phyloP scores from a whole-genome alignment of 2,888 invertebrate species.

The Pseudolycoriella hygida region DNA sequence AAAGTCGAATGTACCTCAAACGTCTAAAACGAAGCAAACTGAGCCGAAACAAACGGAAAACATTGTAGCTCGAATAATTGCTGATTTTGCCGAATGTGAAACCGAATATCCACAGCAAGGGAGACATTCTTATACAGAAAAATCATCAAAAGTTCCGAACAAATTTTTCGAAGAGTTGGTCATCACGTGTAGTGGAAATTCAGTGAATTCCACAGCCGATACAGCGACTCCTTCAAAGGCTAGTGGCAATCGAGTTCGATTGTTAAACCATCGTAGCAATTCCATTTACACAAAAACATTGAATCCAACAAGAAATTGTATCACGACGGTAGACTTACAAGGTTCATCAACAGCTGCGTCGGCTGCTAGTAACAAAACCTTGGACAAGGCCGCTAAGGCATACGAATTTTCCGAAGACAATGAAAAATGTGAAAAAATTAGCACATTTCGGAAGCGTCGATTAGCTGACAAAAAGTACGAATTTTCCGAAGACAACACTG shows the following conservation, averaged over 20 bases:
- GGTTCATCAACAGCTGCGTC: background rate
- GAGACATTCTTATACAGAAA: slow-evolving; percentile 4
- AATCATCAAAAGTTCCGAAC: slow-evolving; percentile 13
- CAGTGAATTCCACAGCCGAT: slow-evolving; percentile 7
- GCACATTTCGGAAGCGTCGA: slow-evolving; percentile 65
- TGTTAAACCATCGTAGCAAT: slow-evolving; percentile 20
- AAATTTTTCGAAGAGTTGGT: slow-evolving; percentile 29
- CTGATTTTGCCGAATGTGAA: slow-evolving; percentile 43
- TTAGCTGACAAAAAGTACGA: slow-evolving; percentile 85
- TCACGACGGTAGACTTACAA: slow-evolving; percentile 21
- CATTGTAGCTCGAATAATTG: slow-evolving; percentile 40
- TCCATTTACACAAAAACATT: slow-evolving; percentile 23
- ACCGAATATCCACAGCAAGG: slow-evolving; percentile 16
- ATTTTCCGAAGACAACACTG: slow-evolving; percentile 62
- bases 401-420: slow-evolving; percentile 75
- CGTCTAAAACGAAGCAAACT: slow-evolving; percentile 3
- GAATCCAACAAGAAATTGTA: slow-evolving; percentile 22
- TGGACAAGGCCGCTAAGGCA: slow-evolving; percentile 44
- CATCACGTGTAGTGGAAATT: slow-evolving; percentile 28
- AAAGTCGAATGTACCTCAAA: background rate
- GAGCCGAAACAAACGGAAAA: slow-evolving; percentile 21
- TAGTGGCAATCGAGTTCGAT: slow-evolving; percentile 10
- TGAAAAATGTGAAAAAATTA: slow-evolving; percentile 72
- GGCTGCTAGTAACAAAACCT: slow-evolving; percentile 11
- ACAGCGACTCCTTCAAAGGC: background rate